Conservation (phyloP, 2,797 vertebrate genomes). For the Darevskia mixta region DNA sequence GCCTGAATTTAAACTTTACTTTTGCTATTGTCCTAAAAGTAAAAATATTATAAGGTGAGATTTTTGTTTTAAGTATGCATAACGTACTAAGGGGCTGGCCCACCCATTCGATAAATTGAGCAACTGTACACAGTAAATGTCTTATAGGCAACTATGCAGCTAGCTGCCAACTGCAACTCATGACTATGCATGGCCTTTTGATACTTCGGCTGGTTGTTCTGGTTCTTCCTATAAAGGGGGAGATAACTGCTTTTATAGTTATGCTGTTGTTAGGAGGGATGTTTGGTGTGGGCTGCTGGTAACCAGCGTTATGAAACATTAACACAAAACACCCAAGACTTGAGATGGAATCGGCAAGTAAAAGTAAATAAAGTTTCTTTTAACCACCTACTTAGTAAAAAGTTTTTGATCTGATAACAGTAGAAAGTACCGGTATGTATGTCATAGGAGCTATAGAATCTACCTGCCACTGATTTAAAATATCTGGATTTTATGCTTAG, state of each 20-base stretch:
- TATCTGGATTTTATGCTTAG: not conserved
- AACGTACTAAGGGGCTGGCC: not conserved
- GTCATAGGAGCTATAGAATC: not conserved
- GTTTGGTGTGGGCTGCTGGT: not conserved
- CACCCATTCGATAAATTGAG: not conserved
- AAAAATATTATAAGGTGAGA: not conserved
- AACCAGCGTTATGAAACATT: not conserved
- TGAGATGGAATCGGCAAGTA: not conserved
- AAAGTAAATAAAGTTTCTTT: not conserved
- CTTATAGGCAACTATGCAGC: not conserved
- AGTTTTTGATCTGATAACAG: not conserved
- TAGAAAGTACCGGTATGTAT: not conserved
- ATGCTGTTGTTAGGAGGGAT: not conserved
- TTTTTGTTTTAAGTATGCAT: not conserved
- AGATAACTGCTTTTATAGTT: too few species aligned
- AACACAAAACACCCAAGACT: not conserved
- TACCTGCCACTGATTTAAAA: not conserved
- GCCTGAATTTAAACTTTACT: not conserved
- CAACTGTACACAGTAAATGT: not conserved
- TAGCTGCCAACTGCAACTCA: not conserved
- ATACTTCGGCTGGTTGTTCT: not conserved
- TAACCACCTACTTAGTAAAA: not conserved
- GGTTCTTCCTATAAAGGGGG: not conserved
- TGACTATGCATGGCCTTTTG: not conserved
- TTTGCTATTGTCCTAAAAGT: constrained; percentile 30